A percentile compares a stretch with the other conserved stretches of the same genome.
These are phyloP conservation scores for Aporophyla nigra DNA, from an alignment of 2,888 invertebrate genomes.

Conservation along the genomic window DNA sequence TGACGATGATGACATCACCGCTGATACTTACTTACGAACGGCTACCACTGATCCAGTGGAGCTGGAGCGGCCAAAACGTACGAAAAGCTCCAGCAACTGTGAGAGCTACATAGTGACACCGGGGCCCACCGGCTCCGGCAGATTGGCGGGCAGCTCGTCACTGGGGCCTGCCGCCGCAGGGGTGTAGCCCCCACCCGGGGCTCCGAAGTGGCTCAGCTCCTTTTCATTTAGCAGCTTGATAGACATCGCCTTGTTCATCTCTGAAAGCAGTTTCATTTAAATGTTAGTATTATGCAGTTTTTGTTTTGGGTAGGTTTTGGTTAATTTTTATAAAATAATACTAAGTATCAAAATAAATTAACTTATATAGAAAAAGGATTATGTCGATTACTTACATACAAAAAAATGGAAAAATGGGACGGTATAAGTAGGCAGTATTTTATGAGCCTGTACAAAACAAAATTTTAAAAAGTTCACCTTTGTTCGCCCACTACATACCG, in stretches of 20 bases:
- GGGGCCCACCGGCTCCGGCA: background rate
- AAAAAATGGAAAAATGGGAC: background rate
- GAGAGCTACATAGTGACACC: constrained; percentile 22
- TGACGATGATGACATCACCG: background rate
- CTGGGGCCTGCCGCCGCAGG: background rate
- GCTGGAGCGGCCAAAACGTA: background rate
- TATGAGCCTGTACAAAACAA: background rate
- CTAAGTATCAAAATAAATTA: too few species aligned
- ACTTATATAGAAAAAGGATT: background rate
- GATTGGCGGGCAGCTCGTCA: background rate
- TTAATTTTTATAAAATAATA: background rate
- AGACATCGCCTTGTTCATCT: constrained; percentile 17
- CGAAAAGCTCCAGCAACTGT: constrained; percentile 3
- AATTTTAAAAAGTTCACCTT: background rate
- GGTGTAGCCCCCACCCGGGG: background rate
- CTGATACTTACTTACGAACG: constrained; percentile 4
- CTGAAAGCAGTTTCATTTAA: constrained; percentile 27
- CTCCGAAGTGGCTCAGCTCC: background rate
- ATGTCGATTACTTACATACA: background rate
- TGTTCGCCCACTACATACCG: background rate
- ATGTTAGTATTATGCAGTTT: background rate
- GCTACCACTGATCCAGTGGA: background rate
- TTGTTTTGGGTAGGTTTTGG: background rate
- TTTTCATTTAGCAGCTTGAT: constrained; percentile 13
- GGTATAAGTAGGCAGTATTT: background rate